phyloP scores from a whole-genome alignment of 92 coral and sea anemone genomes.

The Zoanthus sociatus region DNA sequence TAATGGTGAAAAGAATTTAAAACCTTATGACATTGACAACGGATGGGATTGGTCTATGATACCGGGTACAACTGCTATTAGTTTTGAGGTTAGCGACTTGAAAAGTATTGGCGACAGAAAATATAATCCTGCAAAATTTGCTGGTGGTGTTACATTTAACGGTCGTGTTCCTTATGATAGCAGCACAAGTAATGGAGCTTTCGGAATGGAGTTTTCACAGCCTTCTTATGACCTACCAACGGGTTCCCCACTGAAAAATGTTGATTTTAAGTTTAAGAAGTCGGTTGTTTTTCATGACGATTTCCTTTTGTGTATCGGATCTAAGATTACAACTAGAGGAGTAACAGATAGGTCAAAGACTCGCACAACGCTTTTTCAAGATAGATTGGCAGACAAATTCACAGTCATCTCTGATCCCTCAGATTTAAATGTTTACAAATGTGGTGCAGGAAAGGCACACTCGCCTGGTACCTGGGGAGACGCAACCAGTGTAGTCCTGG shows the following conservation, averaged over 20 bases:
- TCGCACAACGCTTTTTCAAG: constrained; percentile 54
- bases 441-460: neutral
- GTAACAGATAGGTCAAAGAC: neutral
- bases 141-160: neutral
- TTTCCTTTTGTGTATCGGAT: neutral
- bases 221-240: neutral
- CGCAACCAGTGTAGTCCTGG: neutral
- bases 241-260: neutral
- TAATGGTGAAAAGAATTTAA: constrained; percentile 42
- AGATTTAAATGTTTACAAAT: neutral
- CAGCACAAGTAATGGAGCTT: neutral
- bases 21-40: constrained; percentile 24
- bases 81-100: neutral
- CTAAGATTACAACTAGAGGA: constrained; percentile 1
- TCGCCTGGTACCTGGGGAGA: neutral
- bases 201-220: neutral
- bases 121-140: neutral
- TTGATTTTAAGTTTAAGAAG: neutral
- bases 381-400: neutral
- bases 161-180: neutral
- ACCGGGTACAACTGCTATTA: constrained; percentile 53
- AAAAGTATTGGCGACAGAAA: neutral
- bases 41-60: constrained; percentile 62
- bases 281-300: neutral
- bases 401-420: neutral